Evolutionary conservation across 2,113 vertebrate genomes (phyloP).

Genomic region (Ginglymostoma cirratum): DNA sequence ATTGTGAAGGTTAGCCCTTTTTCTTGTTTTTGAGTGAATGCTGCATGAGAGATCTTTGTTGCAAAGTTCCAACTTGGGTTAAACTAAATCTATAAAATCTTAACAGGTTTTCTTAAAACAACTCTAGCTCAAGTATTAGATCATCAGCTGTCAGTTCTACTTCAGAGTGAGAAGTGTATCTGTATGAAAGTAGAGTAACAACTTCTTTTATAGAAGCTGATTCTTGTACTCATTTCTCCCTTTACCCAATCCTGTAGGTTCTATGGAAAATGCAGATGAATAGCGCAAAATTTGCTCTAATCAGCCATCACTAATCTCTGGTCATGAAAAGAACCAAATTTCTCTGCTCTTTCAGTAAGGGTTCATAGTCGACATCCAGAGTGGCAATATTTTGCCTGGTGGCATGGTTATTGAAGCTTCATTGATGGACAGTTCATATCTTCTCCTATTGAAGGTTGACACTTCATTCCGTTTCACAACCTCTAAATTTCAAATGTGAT

Average conservation of each 20-base stretch:
- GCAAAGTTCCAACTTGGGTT: background rate
- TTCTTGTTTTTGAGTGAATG: background rate
- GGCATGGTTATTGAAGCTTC: background rate
- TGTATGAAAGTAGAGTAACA: background rate
- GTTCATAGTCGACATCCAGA: background rate
- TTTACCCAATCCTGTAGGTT: background rate
- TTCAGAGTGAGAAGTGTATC: background rate
- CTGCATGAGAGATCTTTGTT: background rate
- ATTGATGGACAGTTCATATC: background rate
- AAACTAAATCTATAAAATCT: background rate
- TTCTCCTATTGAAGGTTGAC: background rate
- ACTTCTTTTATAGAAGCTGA: background rate
- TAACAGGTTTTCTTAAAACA: background rate
- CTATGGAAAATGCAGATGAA: background rate
- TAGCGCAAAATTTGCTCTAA: background rate
- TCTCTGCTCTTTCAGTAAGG: background rate
- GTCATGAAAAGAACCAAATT: background rate
- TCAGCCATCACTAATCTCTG: background rate
- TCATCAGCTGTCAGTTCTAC: background rate
- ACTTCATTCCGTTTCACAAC: too few relatives aligned
- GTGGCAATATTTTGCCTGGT: background rate
- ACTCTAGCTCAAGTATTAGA: background rate
- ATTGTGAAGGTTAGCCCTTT: background rate
- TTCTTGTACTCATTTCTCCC: background rate
- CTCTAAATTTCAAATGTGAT: too few relatives aligned